These are phyloP conservation scores for Polyodon spathula DNA, from an alignment of 2,113 vertebrate genomes.

Conservation along the genomic window DNA sequence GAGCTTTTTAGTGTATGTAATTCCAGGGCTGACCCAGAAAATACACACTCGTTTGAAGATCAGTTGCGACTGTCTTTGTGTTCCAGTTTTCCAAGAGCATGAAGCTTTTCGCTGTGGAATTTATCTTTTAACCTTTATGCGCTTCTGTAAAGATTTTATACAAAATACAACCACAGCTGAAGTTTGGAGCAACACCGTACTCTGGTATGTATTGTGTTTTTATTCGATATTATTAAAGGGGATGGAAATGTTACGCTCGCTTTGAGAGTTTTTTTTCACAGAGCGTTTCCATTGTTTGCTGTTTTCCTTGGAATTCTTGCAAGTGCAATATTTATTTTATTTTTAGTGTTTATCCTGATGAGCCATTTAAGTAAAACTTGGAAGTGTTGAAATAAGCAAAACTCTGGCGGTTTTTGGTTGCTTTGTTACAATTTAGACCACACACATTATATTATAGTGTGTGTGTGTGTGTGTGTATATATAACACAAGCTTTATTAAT, in stretches of 20 bases:
- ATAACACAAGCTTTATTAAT: no score
- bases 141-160: slow-evolving; percentile 24
- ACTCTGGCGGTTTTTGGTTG: no score
- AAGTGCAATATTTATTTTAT: background rate
- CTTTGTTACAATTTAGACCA: no score
- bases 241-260: slow-evolving; percentile 25
- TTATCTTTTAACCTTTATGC: slow-evolving; percentile 38
- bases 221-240: slow-evolving; percentile 28
- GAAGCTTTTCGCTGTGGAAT: slow-evolving; percentile 57
- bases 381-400: no score
- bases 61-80: slow-evolving; percentile 54
- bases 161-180: slow-evolving; percentile 27
- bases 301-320: background rate
- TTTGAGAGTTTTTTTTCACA: slow-evolving; percentile 29
- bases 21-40: slow-evolving; percentile 67
- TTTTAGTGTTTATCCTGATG: no score
- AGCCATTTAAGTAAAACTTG: no score
- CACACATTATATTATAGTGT: no score
- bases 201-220: slow-evolving; percentile 55
- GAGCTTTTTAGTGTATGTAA: slow-evolving; percentile 62
- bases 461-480: no score
- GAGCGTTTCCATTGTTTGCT: slow-evolving; percentile 54
- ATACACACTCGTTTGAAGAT: slow-evolving; percentile 59
- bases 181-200: slow-evolving; percentile 43
- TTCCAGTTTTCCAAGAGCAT: slow-evolving; percentile 43